Evolutionary conservation across 2,797 vertebrate genomes (phyloP).

Genomic region (Saguinus oedipus): DNA sequence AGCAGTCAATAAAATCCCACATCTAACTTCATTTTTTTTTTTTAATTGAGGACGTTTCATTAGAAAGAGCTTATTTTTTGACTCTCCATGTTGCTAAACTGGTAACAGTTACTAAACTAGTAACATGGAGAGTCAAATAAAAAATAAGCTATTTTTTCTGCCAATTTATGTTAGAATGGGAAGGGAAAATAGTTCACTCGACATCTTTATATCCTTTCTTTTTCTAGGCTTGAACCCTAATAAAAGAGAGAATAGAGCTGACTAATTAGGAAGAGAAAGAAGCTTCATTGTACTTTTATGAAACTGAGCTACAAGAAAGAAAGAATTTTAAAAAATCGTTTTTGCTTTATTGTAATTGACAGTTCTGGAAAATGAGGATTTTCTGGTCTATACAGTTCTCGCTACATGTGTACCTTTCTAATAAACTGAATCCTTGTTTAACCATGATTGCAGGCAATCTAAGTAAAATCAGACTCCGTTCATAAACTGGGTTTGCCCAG

Average conservation of each 20-base stretch:
- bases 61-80: background rate
- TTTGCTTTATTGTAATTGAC: conserved; percentile 37
- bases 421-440: conserved; percentile 62
- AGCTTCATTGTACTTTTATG: background rate
- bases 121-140: background rate
- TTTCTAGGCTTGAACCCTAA: background rate
- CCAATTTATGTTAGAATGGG: background rate
- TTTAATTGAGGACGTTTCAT: background rate
- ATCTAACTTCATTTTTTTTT: background rate
- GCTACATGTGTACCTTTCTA: conserved; percentile 44
- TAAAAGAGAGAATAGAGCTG: background rate
- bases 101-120: background rate
- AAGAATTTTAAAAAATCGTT: conserved; percentile 3
- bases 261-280: background rate
- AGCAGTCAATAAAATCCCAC: background rate
- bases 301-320: conserved; percentile 40
- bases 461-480: conserved; percentile 65
- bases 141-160: background rate
- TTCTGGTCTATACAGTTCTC: background rate
- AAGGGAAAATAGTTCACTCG: background rate
- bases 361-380: conserved; percentile 57
- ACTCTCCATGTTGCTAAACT: background rate
- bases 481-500: conserved; percentile 38
- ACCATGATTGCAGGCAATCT: background rate
- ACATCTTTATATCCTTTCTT: background rate